A percentile compares a stretch with the other conserved stretches of the same genome.
Evolutionary conservation across 1,140 invertebrate genomes (phyloP).

Genomic region (Drosophila lowei): DNA sequence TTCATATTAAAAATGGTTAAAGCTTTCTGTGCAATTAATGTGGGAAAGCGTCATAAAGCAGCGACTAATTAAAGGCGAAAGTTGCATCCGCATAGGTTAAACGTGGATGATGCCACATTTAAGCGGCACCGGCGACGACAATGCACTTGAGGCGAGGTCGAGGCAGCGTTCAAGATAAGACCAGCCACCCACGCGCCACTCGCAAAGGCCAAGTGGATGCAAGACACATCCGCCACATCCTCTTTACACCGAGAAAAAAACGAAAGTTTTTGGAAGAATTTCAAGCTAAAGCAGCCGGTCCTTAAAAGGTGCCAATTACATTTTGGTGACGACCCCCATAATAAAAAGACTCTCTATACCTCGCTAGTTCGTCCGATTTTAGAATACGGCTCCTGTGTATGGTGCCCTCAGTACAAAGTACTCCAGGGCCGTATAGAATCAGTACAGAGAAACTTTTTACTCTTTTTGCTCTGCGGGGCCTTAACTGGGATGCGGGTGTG

Average conservation of each 20-base stretch:
- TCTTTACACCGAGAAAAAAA: neutral
- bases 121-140: conserved; percentile 21
- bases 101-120: conserved; percentile 8
- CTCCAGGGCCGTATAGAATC: no score
- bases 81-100: neutral
- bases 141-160: conserved; percentile 48
- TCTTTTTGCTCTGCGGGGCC: no score
- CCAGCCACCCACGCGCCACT: conserved; percentile 36
- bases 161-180: conserved; percentile 53
- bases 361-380: no score
- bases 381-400: no score
- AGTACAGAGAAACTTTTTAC: no score
- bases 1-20: conserved; percentile 6
- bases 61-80: conserved; percentile 8
- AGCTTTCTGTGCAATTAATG: neutral
- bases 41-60: conserved; percentile 14
- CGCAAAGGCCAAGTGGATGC: conserved; percentile 68
- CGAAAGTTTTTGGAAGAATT: no score
- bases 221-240: conserved; percentile 35
- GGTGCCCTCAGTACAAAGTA: no score
- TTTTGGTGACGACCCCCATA: no score
- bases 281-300: no score
- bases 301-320: no score
- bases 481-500: no score
- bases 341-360: no score